These are phyloP conservation scores for Oxyruncus cristatus DNA, from an alignment of 2,113 vertebrate genomes.

Conservation along the genomic window DNA sequence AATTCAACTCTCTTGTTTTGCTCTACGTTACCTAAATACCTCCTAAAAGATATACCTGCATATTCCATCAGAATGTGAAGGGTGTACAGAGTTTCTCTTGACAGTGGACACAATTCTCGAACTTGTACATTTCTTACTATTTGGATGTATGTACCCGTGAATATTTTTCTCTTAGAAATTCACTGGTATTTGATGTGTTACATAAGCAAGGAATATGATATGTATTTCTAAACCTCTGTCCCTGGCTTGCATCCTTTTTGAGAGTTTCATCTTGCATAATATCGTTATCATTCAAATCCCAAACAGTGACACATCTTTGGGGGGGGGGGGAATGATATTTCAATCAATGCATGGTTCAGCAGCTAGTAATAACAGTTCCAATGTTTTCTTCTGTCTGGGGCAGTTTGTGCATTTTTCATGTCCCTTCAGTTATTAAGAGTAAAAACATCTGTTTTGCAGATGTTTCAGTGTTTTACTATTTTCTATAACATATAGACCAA, in stretches of 20 bases:
- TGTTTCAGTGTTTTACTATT: background rate
- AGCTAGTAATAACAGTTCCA: background rate
- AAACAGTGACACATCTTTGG: background rate
- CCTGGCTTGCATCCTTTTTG: background rate
- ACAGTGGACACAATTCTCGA: background rate
- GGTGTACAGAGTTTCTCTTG: background rate
- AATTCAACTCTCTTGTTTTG: background rate
- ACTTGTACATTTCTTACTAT: background rate
- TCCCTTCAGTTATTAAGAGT: background rate
- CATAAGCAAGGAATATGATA: background rate
- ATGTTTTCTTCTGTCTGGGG: background rate
- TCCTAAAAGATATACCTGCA: background rate
- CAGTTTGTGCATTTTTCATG: background rate
- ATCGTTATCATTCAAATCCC: background rate
- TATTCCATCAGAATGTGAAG: background rate
- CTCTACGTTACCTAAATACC: background rate
- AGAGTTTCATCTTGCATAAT: background rate
- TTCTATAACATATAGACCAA: background rate
- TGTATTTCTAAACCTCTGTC: background rate
- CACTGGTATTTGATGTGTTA: background rate
- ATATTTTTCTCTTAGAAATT: background rate
- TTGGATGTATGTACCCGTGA: background rate
- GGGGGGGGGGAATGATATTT: background rate
- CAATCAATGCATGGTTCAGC: background rate
- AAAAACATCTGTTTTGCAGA: background rate